A percentile compares a stretch with the other conserved stretches of the same genome.
These are phyloP conservation scores for Passer domesticus DNA, from an alignment of 2,113 vertebrate genomes.

Conservation along the genomic window DNA sequence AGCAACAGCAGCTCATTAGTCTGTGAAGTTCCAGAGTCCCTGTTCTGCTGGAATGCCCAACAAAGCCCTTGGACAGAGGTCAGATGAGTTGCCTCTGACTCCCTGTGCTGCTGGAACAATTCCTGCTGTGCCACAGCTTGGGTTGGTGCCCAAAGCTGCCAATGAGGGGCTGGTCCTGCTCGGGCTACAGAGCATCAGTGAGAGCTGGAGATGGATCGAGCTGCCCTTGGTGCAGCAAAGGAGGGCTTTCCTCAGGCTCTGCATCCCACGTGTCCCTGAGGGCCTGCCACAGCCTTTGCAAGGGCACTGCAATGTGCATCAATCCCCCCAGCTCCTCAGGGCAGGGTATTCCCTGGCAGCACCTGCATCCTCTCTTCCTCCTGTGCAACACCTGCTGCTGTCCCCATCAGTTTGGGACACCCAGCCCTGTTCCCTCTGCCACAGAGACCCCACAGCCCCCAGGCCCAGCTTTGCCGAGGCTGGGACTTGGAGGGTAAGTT, in stretches of 20 bases:
- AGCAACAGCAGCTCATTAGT: neutral
- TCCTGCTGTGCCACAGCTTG: accelerated
- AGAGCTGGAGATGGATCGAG: neutral
- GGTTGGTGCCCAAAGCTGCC: neutral
- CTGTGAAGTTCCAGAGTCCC: neutral
- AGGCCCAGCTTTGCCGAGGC: neutral
- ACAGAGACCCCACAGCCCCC: neutral
- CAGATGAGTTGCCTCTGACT: neutral
- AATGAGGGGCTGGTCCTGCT: neutral
- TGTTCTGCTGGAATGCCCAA: neutral
- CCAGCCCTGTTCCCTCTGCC: neutral
- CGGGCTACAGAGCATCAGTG: accelerated
- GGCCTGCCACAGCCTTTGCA: neutral
- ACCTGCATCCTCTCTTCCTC: neutral
- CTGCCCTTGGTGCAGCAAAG: neutral
- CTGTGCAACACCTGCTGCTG: neutral
- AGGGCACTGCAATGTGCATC: accelerated
- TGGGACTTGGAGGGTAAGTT: neutral
- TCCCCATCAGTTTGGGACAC: neutral
- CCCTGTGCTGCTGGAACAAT: neutral
- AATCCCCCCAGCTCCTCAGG: neutral
- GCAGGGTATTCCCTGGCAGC: neutral
- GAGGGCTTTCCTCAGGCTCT: neutral
- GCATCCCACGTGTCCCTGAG: neutral
- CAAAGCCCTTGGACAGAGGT: neutral